Evolutionary conservation across 1,140 invertebrate species (phyloP).

Genomic region (Conus betulinus): DNA sequence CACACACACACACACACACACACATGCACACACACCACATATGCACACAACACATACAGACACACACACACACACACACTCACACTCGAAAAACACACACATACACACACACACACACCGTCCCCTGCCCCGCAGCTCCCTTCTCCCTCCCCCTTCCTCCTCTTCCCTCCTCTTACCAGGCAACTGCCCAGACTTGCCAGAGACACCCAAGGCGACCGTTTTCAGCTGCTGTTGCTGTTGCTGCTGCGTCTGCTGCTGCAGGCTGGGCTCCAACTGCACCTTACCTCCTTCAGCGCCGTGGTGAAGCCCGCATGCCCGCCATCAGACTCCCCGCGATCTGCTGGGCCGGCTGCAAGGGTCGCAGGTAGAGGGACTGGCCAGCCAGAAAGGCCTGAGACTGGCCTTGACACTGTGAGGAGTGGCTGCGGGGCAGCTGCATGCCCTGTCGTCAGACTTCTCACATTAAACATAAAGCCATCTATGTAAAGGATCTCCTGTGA

Average conservation of each 20-base stretch:
- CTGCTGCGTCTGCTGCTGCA: conserved; percentile 26
- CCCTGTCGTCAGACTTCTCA: conserved; percentile 49
- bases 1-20: background rate
- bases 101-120: too few species aligned
- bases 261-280: conserved; percentile 43
- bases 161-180: background rate
- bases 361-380: conserved; percentile 66
- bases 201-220: background rate
- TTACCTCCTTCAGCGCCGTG: conserved; percentile 38
- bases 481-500: too few species aligned
- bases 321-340: conserved; percentile 53
- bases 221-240: conserved; percentile 26
- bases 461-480: too few species aligned
- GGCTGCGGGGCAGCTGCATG: conserved; percentile 60
- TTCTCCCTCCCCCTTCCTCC: background rate
- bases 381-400: conserved; percentile 66
- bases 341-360: conserved; percentile 50
- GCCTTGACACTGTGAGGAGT: conserved; percentile 56
- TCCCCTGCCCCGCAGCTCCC: background rate
- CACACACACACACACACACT: too few species aligned
- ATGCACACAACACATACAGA: too few species aligned
- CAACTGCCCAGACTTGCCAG: background rate
- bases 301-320: conserved; percentile 49
- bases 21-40: too few species aligned
- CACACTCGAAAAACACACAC: too few species aligned